phyloP scores from a whole-genome alignment of 2,888 invertebrate genomes.

The Anoncus sp. region DNA sequence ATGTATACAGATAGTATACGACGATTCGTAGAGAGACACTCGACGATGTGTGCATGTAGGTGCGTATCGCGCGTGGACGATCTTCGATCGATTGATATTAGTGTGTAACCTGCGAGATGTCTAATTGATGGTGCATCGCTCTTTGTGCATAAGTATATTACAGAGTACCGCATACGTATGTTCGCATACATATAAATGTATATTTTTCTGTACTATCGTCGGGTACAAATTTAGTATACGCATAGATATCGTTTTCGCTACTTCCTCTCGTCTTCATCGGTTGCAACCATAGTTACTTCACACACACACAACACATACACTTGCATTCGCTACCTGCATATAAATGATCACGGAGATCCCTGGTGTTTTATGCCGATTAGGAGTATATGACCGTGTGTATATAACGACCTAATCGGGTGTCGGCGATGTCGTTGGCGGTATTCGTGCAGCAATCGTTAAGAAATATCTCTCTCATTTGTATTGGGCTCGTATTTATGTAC shows the following conservation, averaged over 20 bases:
- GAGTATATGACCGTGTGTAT: slow-evolving; percentile 12
- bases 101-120: slow-evolving; percentile 46
- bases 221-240: not conserved
- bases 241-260: not conserved
- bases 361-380: slow-evolving; percentile 35
- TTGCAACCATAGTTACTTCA: not conserved
- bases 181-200: not conserved
- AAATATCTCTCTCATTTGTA: slow-evolving; percentile 54
- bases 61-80: slow-evolving; percentile 48
- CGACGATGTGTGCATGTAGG: slow-evolving; percentile 3
- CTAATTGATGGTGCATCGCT: slow-evolving; percentile 59
- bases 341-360: slow-evolving; percentile 11
- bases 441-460: slow-evolving; percentile 51
- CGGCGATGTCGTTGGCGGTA: slow-evolving; percentile 52
- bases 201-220: not conserved
- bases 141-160: slow-evolving; percentile 9
- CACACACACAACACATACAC: not conserved
- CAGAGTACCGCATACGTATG: not conserved
- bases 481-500: not conserved
- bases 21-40: not conserved
- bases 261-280: slow-evolving; percentile 16
- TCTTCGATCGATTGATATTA: slow-evolving; percentile 60
- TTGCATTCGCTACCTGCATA: not conserved
- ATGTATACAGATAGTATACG: not conserved
- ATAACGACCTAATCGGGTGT: slow-evolving; percentile 61